Evolutionary conservation across 1,140 invertebrate species (phyloP).

Genomic region (Ridgeia piscesae): DNA sequence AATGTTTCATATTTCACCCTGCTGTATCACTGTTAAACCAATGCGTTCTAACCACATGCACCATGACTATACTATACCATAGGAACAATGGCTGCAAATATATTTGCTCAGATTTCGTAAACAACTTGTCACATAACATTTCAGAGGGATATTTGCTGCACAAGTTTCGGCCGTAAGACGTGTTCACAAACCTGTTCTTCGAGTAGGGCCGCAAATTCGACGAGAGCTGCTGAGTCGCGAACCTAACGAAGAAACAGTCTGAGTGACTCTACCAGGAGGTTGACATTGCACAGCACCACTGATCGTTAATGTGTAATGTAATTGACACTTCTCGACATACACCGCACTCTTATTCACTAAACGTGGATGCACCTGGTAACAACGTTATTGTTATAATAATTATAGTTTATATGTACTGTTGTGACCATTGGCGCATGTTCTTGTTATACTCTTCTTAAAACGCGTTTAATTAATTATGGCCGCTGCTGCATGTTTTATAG

Average conservation of each 20-base stretch:
- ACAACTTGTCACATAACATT: not conserved
- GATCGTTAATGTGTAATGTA: not conserved
- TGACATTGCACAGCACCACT: not conserved
- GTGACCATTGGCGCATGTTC: not conserved
- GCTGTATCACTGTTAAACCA: too few relatives aligned
- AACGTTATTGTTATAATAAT: not conserved
- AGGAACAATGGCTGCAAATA: not conserved
- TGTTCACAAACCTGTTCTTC: slow-evolving; percentile 63
- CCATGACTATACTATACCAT: too few relatives aligned
- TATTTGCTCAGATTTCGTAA: not conserved
- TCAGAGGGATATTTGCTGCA: not conserved
- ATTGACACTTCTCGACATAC: not conserved
- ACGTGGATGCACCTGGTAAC: not conserved
- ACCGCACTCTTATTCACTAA: not conserved
- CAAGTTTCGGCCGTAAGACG: not conserved
- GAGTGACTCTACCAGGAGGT: not conserved
- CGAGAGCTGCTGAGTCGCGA: slow-evolving; percentile 82
- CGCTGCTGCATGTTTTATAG: not conserved
- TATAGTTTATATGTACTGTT: not conserved
- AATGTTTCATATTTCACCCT: not conserved
- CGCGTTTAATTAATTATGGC: not conserved
- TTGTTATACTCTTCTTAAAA: not conserved
- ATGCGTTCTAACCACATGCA: too few relatives aligned
- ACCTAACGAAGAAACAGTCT: slow-evolving; percentile 52
- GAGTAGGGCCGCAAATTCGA: slow-evolving; percentile 89